A percentile compares a stretch with the other conserved stretches of the same genome.
Conservation (phyloP, 2,113 vertebrate species). For the Marmota flaviventris region DNA sequence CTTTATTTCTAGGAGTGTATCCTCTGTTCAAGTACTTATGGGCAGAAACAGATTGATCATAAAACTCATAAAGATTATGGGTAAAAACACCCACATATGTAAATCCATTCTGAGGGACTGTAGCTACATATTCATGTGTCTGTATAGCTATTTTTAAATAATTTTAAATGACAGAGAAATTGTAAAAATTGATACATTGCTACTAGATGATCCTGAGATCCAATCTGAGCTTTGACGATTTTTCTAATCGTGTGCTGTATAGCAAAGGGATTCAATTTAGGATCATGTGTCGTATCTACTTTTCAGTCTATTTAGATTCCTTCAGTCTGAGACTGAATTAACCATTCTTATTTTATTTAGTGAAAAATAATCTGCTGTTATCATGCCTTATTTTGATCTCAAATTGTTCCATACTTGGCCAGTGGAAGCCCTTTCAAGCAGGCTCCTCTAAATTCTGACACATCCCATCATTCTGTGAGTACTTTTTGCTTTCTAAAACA, state of each 20-base stretch:
- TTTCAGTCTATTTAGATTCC: not conserved
- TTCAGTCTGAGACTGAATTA: not conserved
- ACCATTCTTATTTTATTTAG: conserved; percentile 4
- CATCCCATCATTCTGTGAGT: not conserved
- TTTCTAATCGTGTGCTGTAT: not conserved
- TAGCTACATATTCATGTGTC: not conserved
- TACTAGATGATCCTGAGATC: not conserved
- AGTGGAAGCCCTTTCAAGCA: not conserved
- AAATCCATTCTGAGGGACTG: not conserved
- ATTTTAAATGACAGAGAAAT: conserved; percentile 28
- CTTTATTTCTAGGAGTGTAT: not conserved
- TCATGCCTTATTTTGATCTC: conserved; percentile 35
- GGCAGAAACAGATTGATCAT: not conserved
- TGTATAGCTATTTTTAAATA: not conserved
- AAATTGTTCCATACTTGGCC: conserved; percentile 6
- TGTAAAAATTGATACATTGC: not conserved
- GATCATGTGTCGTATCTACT: not conserved
- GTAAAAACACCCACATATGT: not conserved
- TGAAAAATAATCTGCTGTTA: not conserved
- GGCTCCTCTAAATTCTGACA: not conserved
- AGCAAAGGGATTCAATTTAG: not conserved
- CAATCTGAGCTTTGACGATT: not conserved
- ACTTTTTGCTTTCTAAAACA: not conserved
- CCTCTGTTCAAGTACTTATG: not conserved
- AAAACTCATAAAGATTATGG: not conserved